phyloP scores from a whole-genome alignment of 2,888 invertebrate genomes.

The Tiphia femorata region DNA sequence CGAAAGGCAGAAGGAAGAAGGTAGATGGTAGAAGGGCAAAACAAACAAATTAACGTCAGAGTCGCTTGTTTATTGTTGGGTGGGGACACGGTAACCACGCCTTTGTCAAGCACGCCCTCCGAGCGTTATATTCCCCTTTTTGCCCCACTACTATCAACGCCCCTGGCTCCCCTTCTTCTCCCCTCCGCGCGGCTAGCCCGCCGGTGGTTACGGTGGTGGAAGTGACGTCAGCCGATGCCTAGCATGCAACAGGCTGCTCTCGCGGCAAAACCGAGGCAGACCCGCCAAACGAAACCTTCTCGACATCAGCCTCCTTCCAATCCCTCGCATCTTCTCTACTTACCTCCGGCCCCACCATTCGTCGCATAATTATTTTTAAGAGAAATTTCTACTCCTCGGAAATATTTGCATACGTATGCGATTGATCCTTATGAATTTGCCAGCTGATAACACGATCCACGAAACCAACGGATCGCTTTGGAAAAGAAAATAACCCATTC shows the following conservation, averaged over 20 bases:
- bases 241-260: conserved; percentile 67
- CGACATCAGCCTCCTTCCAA: no score
- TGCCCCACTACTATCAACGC: conserved; percentile 53
- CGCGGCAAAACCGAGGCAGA: conserved; percentile 24
- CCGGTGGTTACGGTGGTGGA: conserved; percentile 39
- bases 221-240: conserved; percentile 56
- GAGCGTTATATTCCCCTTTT: conserved; percentile 51
- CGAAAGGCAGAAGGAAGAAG: conserved; percentile 16
- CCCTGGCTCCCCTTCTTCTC: conserved; percentile 34
- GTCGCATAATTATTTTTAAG: no score
- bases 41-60: conserved; percentile 66
- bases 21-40: conserved; percentile 47
- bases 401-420: no score
- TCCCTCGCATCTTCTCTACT: no score
- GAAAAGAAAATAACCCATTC: no score
- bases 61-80: conserved; percentile 67
- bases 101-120: conserved; percentile 65
- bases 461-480: no score
- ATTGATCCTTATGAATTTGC: no score
- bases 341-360: no score
- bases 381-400: no score
- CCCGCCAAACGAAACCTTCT: conserved; percentile 11
- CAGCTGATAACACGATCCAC: no score
- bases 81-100: conserved; percentile 65
- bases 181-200: conserved; percentile 22